A percentile compares a stretch with the other conserved stretches of the same genome.
phyloP scores from a whole-genome alignment of 2,888 invertebrate genomes.

The Machimus rusticus region DNA sequence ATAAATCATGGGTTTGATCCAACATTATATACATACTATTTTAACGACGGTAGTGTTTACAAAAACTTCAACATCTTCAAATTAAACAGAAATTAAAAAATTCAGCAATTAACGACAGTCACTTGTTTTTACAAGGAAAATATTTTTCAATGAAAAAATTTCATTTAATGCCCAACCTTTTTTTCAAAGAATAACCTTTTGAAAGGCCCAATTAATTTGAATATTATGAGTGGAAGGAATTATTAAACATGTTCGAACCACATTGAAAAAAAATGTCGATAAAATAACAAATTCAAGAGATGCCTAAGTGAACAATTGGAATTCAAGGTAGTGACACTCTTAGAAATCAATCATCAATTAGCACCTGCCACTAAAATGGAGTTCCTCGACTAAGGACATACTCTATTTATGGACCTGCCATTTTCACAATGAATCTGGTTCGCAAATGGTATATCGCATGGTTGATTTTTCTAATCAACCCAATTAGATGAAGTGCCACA shows the following conservation, averaged over 20 bases:
- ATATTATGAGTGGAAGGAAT: not conserved
- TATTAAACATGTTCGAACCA: not conserved
- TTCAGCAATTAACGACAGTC: too few relatives aligned
- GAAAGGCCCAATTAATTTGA: not conserved
- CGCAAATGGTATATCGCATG: not conserved
- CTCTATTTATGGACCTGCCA: not conserved
- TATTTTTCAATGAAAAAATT: too few relatives aligned
- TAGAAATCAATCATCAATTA: not conserved
- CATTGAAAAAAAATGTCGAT: not conserved
- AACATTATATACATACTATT: too few relatives aligned
- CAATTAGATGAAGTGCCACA: not conserved
- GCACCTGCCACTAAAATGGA: not conserved
- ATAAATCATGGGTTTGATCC: too few relatives aligned
- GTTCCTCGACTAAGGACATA: not conserved
- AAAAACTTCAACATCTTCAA: too few relatives aligned
- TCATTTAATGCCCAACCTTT: not conserved
- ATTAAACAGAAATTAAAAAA: too few relatives aligned
- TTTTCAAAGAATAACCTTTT: not conserved
- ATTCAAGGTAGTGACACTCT: not conserved
- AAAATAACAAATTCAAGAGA: not conserved
- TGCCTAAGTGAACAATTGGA: not conserved
- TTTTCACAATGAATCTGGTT: not conserved
- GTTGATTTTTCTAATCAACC: not conserved
- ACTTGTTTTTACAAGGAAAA: too few relatives aligned
- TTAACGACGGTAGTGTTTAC: too few relatives aligned